Evolutionary conservation across 2,888 invertebrate species (phyloP).

Genomic region (Xanthostigma xanthostigma): DNA sequence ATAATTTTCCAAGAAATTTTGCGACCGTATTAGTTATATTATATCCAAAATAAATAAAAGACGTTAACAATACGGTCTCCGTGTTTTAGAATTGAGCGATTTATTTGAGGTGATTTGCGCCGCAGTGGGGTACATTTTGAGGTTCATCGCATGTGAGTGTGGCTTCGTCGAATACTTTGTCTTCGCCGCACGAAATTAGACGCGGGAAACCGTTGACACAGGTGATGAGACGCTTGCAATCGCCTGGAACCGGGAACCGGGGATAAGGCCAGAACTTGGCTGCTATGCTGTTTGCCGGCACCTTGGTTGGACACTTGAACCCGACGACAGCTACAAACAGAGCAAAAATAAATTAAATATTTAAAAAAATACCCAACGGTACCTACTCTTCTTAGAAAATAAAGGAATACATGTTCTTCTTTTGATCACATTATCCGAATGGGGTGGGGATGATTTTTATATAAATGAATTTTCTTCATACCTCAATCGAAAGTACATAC

Average conservation of each 20-base stretch:
- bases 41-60: not conserved
- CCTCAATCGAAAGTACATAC: too few relatives aligned
- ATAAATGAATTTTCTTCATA: too few relatives aligned
- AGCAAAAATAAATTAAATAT: constrained; percentile 4
- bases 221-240: constrained; percentile 75
- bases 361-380: constrained; percentile 2
- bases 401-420: too few relatives aligned
- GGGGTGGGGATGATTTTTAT: too few relatives aligned
- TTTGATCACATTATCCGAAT: too few relatives aligned
- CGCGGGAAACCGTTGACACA: constrained; percentile 84
- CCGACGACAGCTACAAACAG: constrained; percentile 61
- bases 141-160: constrained; percentile 73
- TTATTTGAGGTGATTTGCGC: constrained; percentile 21
- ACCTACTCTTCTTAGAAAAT: too few relatives aligned
- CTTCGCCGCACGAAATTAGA: constrained; percentile 75
- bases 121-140: constrained; percentile 32
- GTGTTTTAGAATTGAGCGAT: not conserved
- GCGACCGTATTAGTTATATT: not conserved
- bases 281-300: constrained; percentile 62
- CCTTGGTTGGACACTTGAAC: constrained; percentile 80
- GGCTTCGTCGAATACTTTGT: constrained; percentile 71
- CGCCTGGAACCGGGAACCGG: constrained; percentile 75
- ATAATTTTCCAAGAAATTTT: too few relatives aligned
- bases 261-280: constrained; percentile 90
- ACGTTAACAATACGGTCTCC: not conserved